Conservation (phyloP, 2,888 invertebrate species). For the Heliconius ethilla region DNA sequence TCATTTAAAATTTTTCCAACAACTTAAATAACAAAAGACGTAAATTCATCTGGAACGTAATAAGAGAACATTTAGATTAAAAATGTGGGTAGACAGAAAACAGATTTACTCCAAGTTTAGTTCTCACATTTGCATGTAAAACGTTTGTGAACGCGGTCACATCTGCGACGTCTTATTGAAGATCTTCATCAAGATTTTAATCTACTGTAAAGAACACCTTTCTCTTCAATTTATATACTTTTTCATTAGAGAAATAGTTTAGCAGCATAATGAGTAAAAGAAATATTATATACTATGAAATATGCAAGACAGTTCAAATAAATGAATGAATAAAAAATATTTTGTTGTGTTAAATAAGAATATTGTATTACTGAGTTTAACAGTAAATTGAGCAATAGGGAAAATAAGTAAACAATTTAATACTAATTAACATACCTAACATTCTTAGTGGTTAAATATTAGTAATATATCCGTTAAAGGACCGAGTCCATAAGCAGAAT, state of each 20-base stretch:
- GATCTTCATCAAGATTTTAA: conserved; percentile 21
- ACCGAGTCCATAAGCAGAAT: not conserved
- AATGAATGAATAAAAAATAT: not conserved
- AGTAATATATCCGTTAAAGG: not conserved
- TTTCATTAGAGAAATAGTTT: not conserved
- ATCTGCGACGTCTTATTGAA: conserved; percentile 32
- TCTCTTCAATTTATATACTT: conserved; percentile 5
- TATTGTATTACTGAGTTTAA: not conserved
- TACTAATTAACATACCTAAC: not conserved
- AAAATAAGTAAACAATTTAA: not conserved
- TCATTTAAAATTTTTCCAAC: not conserved
- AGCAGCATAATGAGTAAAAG: not conserved
- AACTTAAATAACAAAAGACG: not conserved
- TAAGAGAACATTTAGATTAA: conserved; percentile 17
- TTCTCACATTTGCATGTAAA: conserved; percentile 49
- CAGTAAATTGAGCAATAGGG: conserved; percentile 1
- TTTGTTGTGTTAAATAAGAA: no score
- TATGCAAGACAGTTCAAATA: not conserved
- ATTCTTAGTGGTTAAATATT: conserved; percentile 9
- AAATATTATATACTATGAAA: not conserved
- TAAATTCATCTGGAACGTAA: conserved; percentile 1
- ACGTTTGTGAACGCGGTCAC: conserved; percentile 41
- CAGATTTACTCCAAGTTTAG: conserved; percentile 36
- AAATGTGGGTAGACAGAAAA: conserved; percentile 41
- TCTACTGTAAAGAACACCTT: conserved; percentile 14